phyloP scores from a whole-genome alignment of 2,888 invertebrate species.

The Xylocampa areola region DNA sequence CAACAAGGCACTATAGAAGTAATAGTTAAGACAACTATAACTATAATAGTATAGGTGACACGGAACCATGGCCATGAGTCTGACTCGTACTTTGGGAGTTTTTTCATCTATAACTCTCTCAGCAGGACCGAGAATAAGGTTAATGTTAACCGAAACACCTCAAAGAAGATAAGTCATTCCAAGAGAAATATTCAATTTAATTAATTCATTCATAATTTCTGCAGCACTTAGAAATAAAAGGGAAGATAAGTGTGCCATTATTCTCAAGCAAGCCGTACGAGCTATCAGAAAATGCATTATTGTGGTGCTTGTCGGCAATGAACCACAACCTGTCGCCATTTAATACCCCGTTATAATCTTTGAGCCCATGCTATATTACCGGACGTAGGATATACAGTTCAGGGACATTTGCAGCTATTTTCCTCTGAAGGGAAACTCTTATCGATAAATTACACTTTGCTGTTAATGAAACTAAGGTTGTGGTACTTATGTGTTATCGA shows the following conservation, averaged over 20 bases:
- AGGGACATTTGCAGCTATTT: conserved; percentile 20
- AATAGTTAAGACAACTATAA: too few relatives aligned
- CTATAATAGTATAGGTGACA: too few relatives aligned
- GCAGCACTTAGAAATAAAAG: not conserved
- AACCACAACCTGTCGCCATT: conserved; percentile 29
- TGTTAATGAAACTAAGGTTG: not conserved
- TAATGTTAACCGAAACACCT: too few relatives aligned
- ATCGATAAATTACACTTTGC: not conserved
- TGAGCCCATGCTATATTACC: conserved; percentile 15
- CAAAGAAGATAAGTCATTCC: too few relatives aligned
- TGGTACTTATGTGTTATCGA: too few relatives aligned
- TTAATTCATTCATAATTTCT: too few relatives aligned
- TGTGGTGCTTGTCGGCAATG: conserved; percentile 25
- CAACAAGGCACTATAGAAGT: too few relatives aligned
- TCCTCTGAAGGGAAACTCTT: conserved; percentile 9
- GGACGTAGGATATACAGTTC: conserved; percentile 27
- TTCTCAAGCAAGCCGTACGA: conserved; percentile 11
- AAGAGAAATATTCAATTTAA: too few relatives aligned
- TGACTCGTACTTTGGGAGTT: too few relatives aligned
- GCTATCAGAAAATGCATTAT: conserved; percentile 38
- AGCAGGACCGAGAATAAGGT: too few relatives aligned
- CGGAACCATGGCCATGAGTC: too few relatives aligned
- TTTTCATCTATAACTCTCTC: too few relatives aligned
- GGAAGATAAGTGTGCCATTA: conserved; percentile 4
- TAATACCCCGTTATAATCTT: conserved; percentile 35